Base-by-base conservation (phyloP, 2,797 vertebrate genomes). In the Synaphobranchus kaupii region DNA sequence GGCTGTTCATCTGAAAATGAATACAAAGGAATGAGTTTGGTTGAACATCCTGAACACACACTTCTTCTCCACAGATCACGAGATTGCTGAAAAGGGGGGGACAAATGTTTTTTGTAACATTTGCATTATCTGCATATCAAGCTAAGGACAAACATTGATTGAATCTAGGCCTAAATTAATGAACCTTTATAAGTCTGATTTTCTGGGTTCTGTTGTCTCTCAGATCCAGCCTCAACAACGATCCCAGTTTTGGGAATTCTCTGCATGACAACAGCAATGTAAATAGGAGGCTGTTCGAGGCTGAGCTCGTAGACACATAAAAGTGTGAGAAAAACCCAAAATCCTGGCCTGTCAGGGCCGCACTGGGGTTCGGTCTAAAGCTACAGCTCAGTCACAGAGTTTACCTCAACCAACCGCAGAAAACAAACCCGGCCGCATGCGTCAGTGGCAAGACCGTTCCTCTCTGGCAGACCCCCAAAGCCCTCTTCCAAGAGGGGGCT, bases 391-490 rank as follows among this genome's bases (percentile, higher is more conserved):
- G 22, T 47, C 58, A 20, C 56, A 9, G 8, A 47, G 84, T 84
- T 84, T 66, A 84, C 56, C 84, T 66, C 34, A 84, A 66, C 84
- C 39, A 47, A 10, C 56, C 56, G 34, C 28, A 58, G 82, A 34
- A 83, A 56, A 83, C 81, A 84, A 84, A 34, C 28, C 84, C 10
- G 34, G 31, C 56, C 3, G 8, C 47, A 20, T 85, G 76, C 44
- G 47, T 85, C 25, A 20, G 68, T 34, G 66, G 17, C n/a, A 10
- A 50, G 15, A 20, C 48, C 6, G 63, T n/a, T 73, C 60, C 54
- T 20, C 60, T 73, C 39, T 48, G 44, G 76, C 76, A 47, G 39
- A 12, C 39, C 76, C 48, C 44, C 44, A 48, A 48, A 84, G 13
- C 20, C 83, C 28, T 84, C 56, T 31, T 58, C 76, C 20, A 4